A percentile compares a stretch with the other conserved stretches of the same genome.
phyloP scores from a whole-genome alignment of 30 jellyfish, hydroid and myxozoan genomes.

The Cassiopea andromeda region DNA sequence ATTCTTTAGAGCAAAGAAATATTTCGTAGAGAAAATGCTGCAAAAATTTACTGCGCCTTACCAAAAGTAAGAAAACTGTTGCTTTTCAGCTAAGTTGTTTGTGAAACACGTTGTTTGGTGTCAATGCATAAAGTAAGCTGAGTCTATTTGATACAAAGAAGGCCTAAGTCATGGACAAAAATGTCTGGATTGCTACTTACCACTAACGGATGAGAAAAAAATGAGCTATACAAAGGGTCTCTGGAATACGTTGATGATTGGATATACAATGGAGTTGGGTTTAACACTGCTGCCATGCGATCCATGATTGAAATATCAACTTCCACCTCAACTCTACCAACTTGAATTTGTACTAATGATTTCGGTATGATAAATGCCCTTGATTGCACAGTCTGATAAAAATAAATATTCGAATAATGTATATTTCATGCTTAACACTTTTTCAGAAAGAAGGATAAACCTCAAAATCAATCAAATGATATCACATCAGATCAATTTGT shows the following conservation, averaged over 20 bases:
- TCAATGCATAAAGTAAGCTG: no score
- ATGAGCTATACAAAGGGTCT: conserved; percentile 71
- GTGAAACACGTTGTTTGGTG: no score
- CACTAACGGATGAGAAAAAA: conserved; percentile 64
- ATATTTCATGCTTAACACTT: no score
- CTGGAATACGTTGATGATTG: conserved; percentile 9
- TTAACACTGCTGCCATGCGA: conserved; percentile 81
- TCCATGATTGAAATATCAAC: conserved; percentile 87
- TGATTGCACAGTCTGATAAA: conserved; percentile 88
- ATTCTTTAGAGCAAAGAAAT: conserved; percentile 45
- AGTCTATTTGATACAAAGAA: background rate
- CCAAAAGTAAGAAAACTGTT: background rate
- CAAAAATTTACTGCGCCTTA: no score
- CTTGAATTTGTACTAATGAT: conserved; percentile 67
- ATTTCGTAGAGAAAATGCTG: no score
- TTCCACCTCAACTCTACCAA: conserved; percentile 70
- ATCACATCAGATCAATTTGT: background rate
- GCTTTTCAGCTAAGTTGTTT: no score
- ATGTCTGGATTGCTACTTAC: conserved; percentile 37
- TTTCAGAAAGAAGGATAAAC: background rate
- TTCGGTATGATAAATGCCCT: conserved; percentile 83
- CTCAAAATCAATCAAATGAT: background rate
- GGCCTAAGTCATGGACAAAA: background rate
- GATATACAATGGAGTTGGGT: conserved; percentile 77
- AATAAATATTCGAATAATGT: background rate